These are phyloP conservation scores for Microplitis mediator DNA, from an alignment of 1,140 invertebrate species.

Conservation along the genomic window DNA sequence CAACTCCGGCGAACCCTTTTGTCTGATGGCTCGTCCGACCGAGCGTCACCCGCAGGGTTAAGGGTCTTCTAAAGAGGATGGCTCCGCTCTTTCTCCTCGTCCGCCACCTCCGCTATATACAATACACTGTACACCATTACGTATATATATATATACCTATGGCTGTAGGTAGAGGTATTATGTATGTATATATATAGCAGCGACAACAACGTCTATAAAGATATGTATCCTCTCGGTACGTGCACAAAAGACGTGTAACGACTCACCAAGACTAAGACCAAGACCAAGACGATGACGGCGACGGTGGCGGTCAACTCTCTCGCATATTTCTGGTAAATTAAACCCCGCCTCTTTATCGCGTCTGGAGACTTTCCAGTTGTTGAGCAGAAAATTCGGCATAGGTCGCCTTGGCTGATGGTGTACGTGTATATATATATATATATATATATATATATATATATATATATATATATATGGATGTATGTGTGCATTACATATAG, in stretches of 20 bases:
- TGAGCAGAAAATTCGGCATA: conserved; percentile 30
- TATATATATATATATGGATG: neutral
- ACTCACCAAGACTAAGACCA: neutral
- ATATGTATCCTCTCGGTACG: neutral
- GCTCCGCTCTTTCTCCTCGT: conserved; percentile 12
- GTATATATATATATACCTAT: neutral
- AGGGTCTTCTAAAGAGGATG: conserved; percentile 55
- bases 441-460: neutral
- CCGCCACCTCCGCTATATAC: neutral
- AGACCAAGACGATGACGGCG: too few relatives aligned
- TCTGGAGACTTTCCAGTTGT: conserved; percentile 11
- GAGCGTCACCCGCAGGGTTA: conserved; percentile 59
- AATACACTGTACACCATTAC: neutral
- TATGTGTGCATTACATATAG: neutral
- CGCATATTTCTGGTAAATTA: conserved; percentile 29
- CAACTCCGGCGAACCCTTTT: conserved; percentile 24
- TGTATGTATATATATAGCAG: too few relatives aligned
- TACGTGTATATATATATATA: neutral
- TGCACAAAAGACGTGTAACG: conserved; percentile 9
- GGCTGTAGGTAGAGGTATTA: too few relatives aligned
- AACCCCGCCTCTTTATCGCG: conserved; percentile 8
- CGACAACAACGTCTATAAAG: too few relatives aligned
- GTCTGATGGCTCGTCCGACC: conserved; percentile 41
- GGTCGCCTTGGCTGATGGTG: neutral
- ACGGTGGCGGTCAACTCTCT: neutral